A percentile compares a stretch with the other conserved stretches of the same genome.
Evolutionary conservation across 2,888 invertebrate species (phyloP).

Genomic region (Strigamia crassipes): DNA sequence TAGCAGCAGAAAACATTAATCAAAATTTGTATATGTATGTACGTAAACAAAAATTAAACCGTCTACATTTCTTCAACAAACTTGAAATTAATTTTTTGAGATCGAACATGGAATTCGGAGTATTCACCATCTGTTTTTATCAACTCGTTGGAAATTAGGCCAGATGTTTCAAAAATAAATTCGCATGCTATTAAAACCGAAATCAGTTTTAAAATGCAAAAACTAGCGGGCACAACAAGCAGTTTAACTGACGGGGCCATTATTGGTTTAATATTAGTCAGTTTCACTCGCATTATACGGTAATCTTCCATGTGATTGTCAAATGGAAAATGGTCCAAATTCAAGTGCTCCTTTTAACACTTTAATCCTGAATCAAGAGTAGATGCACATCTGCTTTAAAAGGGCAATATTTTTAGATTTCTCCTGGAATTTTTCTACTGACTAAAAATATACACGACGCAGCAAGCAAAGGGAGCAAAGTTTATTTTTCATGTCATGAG

Average conservation of each 20-base stretch:
- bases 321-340: background rate
- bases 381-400: background rate
- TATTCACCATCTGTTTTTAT: too few species aligned
- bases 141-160: too few species aligned
- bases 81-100: too few species aligned
- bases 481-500: constrained; percentile 20
- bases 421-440: background rate
- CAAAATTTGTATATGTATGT: too few species aligned
- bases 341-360: background rate
- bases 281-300: background rate
- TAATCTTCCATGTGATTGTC: background rate
- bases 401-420: constrained; percentile 16
- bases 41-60: too few species aligned
- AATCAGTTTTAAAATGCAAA: background rate
- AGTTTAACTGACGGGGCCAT: background rate
- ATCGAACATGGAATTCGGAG: too few species aligned
- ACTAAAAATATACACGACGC: background rate
- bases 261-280: background rate
- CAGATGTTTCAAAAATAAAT: too few species aligned
- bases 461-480: background rate
- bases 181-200: too few species aligned
- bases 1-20: too few species aligned
- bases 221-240: background rate
- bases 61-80: too few species aligned
- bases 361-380: background rate